Conservation (phyloP, 2,113 vertebrate species). For the Rhombomys opimus region DNA sequence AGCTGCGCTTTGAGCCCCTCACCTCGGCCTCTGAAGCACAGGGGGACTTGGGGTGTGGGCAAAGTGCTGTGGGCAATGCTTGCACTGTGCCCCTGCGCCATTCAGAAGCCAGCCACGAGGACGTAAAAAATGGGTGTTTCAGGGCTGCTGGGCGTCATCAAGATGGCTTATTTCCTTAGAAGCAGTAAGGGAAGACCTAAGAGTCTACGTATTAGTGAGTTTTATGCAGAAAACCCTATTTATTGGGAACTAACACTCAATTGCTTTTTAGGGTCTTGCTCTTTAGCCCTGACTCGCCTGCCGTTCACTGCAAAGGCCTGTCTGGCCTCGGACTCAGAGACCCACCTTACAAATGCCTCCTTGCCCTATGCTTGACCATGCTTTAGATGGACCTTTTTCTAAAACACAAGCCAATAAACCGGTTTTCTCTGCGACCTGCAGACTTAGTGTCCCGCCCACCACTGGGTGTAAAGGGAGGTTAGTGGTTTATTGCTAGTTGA, state of each 20-base stretch:
- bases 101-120: not conserved
- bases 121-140: not conserved
- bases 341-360: not conserved
- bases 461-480: not conserved
- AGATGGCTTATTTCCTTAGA: not conserved
- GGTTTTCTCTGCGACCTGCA: not conserved
- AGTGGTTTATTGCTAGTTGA: not conserved
- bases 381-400: not conserved
- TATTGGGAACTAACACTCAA: conserved; percentile 13
- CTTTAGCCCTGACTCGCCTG: not conserved
- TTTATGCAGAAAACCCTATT: conserved; percentile 36
- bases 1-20: not conserved
- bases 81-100: not conserved
- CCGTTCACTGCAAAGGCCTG: not conserved
- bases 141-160: not conserved
- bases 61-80: not conserved
- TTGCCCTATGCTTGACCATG: too few relatives aligned
- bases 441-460: not conserved
- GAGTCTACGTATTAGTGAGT: not conserved
- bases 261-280: not conserved
- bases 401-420: not conserved
- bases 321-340: not conserved
- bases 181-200: not conserved
- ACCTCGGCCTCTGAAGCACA: not conserved
- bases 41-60: not conserved